Percentiles rank a stretch among this genome's conserved stretches.
Conservation (phyloP, 2,888 invertebrate genomes). For the Machimus rusticus region DNA sequence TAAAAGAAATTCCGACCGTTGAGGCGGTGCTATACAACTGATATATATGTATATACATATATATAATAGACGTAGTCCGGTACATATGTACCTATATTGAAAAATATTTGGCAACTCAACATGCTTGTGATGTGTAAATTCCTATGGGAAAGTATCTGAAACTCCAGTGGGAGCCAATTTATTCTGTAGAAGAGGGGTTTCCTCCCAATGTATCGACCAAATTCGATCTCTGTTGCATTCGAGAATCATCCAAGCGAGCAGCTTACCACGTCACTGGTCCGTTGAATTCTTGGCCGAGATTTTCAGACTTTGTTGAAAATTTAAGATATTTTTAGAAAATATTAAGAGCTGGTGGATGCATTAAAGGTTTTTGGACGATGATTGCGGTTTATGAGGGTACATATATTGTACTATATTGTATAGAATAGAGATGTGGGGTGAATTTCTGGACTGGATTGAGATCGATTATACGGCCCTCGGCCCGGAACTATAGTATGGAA, state of each 20-base stretch:
- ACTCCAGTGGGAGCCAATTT: background rate
- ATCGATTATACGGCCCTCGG: background rate
- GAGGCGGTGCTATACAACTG: background rate
- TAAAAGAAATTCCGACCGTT: background rate
- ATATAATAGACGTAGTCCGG: background rate
- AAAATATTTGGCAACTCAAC: background rate
- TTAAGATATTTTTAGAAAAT: background rate
- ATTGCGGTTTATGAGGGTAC: background rate
- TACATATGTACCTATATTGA: background rate
- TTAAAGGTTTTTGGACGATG: background rate
- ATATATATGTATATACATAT: too few species aligned
- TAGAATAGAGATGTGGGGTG: background rate
- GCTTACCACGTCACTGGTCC: background rate
- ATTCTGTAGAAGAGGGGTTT: background rate
- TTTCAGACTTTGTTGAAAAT: background rate
- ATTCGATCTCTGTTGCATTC: background rate
- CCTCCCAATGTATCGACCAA: background rate
- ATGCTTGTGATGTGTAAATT: background rate
- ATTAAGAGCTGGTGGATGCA: background rate
- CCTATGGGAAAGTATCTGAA: background rate
- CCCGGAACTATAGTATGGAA: slow-evolving; percentile 12
- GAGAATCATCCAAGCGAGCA: background rate
- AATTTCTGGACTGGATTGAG: background rate
- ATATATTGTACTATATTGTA: too few species aligned
- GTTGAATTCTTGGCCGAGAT: background rate